Percentiles rank a stretch among this genome's conserved stretches.
Conservation (phyloP, 2,797 vertebrate species). For the Arctocebus calabarensis region DNA sequence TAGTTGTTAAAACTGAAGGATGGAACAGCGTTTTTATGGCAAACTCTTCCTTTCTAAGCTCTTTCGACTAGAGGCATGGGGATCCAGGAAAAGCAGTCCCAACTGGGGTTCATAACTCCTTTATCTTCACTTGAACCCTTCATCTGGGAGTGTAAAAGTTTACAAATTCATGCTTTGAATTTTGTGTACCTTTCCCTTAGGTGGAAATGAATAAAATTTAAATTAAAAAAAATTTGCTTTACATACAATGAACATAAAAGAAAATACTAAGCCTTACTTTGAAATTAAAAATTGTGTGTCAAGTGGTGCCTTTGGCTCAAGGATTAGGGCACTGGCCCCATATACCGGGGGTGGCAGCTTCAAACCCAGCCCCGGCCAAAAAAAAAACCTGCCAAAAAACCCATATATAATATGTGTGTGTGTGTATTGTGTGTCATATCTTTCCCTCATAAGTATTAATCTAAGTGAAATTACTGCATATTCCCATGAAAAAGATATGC, state of each 20-base stretch:
- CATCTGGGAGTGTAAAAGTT: background rate
- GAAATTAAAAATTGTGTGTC: background rate
- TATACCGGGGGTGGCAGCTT: no score
- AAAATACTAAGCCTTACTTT: background rate
- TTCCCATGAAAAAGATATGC: background rate
- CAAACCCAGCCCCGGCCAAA: no score
- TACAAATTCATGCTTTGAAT: constrained; percentile 42
- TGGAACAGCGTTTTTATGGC: background rate
- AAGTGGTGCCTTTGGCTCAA: no score
- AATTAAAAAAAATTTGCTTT: constrained; percentile 7
- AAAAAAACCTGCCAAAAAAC: no score
- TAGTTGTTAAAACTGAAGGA: constrained; percentile 13
- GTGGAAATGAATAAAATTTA: background rate
- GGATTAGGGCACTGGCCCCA: no score
- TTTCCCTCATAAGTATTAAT: background rate
- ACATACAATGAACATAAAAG: background rate
- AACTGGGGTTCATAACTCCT: background rate
- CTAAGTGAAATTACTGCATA: background rate
- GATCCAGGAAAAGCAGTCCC: background rate
- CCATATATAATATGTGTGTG: no score
- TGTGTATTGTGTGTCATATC: background rate
- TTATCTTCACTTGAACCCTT: constrained; percentile 1
- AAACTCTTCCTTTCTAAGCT: background rate
- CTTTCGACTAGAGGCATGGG: background rate
- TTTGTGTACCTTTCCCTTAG: background rate